phyloP scores from a whole-genome alignment of 2,888 invertebrate genomes.

The Hypselothyrea guttata region DNA sequence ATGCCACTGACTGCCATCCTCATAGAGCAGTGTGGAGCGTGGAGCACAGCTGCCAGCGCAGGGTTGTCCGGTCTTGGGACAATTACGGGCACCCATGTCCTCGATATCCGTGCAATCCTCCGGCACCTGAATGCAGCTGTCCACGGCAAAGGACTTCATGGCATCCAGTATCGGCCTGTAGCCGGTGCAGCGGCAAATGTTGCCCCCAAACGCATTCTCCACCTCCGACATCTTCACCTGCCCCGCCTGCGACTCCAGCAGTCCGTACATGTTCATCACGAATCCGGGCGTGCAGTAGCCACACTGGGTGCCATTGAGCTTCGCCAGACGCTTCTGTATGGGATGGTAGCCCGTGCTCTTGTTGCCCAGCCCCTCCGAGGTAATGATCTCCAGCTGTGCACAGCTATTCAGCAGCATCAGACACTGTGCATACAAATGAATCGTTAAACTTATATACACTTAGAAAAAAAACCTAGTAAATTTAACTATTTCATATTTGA shows the following conservation, averaged over 20 bases:
- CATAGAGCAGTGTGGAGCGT: slow-evolving; percentile 28
- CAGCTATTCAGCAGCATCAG: slow-evolving; percentile 86
- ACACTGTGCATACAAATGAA: slow-evolving; percentile 82
- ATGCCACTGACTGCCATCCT: slow-evolving; percentile 73
- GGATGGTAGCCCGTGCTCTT: slow-evolving; percentile 86
- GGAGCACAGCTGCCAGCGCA: slow-evolving; percentile 78
- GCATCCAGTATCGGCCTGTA: slow-evolving; percentile 90
- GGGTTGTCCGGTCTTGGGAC: slow-evolving; percentile 79
- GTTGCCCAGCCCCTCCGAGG: slow-evolving; percentile 89
- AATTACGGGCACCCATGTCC: slow-evolving; percentile 75
- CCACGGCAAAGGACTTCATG: slow-evolving; percentile 88
- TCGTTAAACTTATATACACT: neutral
- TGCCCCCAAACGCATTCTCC: slow-evolving; percentile 90
- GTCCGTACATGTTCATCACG: slow-evolving; percentile 88
- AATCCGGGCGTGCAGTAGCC: slow-evolving; percentile 91
- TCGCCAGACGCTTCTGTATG: slow-evolving; percentile 86
- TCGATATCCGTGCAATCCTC: slow-evolving; percentile 83
- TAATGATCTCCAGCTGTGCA: slow-evolving; percentile 87
- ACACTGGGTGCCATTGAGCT: slow-evolving; percentile 88
- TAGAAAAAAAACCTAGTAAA: too few species aligned
- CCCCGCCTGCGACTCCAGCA: slow-evolving; percentile 83
- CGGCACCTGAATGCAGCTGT: slow-evolving; percentile 83
- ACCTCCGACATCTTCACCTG: slow-evolving; percentile 85
- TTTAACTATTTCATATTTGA: too few species aligned
- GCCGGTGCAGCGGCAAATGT: slow-evolving; percentile 91